These are phyloP conservation scores for Microchirus variegatus DNA, from an alignment of 2,797 vertebrate genomes.

Conservation along the genomic window DNA sequence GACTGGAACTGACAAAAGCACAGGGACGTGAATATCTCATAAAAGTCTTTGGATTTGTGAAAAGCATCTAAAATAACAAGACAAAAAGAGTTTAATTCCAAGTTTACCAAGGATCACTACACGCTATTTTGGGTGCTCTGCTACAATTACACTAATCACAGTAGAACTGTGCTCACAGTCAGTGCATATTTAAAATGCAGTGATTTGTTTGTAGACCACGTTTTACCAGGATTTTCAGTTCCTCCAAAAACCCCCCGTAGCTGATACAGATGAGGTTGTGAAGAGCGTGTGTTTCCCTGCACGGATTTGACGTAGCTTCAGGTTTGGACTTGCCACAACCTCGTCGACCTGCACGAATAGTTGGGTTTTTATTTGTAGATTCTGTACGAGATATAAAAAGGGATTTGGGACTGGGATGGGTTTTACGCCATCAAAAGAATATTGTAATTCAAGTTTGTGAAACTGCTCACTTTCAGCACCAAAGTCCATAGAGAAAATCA, in stretches of 20 bases:
- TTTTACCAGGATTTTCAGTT: neutral
- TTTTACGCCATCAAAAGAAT: no score
- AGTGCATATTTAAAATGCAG: conserved; percentile 27
- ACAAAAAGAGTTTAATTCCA: neutral
- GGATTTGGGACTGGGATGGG: no score
- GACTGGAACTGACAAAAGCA: no score
- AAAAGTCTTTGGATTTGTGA: no score
- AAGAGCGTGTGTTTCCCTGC: conserved; percentile 8
- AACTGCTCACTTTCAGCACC: no score
- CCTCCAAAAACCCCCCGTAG: neutral
- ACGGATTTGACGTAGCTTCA: conserved; percentile 9
- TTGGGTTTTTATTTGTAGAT: conserved; percentile 8
- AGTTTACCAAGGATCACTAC: no score
- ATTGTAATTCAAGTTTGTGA: no score
- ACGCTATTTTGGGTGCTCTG: neutral
- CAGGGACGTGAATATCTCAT: no score
- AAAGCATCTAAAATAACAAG: no score
- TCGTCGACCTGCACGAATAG: conserved; percentile 13
- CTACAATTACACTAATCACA: conserved; percentile 49
- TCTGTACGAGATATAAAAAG: neutral
- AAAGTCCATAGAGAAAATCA: no score
- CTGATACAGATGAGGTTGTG: conserved; percentile 1
- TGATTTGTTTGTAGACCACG: no score
- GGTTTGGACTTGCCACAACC: conserved; percentile 41
- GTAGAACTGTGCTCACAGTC: conserved; percentile 15